Evolutionary conservation across 2,888 invertebrate genomes (phyloP).

Genomic region (Campaea margaritaria): DNA sequence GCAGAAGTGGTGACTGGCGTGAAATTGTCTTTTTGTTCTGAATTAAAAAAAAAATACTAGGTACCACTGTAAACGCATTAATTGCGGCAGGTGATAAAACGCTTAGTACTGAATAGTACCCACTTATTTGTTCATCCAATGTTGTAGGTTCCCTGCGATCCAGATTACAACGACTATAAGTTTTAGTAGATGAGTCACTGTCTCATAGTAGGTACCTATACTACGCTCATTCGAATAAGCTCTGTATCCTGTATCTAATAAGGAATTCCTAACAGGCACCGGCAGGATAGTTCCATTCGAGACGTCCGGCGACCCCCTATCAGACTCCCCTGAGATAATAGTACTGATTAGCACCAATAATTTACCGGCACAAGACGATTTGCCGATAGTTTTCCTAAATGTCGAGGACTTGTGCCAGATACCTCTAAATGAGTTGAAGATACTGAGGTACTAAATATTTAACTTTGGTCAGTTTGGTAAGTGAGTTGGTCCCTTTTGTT

Average conservation of each 20-base stretch:
- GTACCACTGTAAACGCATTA: no score
- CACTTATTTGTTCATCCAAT: no score
- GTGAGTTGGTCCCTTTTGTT: conserved; percentile 13
- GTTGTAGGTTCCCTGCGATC: no score
- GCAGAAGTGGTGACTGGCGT: no score
- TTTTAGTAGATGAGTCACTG: conserved; percentile 3
- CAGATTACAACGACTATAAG: no score
- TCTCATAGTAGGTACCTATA: conserved; percentile 7
- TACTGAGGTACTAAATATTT: conserved; percentile 54
- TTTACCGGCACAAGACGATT: conserved; percentile 72
- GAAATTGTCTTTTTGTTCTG: no score
- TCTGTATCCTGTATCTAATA: conserved; percentile 33
- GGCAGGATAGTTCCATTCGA: conserved; percentile 67
- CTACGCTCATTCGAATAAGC: conserved; percentile 1
- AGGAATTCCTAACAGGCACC: conserved; percentile 54
- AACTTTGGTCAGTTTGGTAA: conserved; percentile 24
- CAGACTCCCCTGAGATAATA: conserved; percentile 64
- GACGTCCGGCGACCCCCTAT: conserved; percentile 54
- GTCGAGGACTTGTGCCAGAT: conserved; percentile 60
- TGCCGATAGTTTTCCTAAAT: conserved; percentile 70
- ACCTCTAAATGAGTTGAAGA: conserved; percentile 60
- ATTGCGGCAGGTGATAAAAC: no score
- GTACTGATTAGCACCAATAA: conserved; percentile 65
- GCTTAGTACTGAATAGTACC: no score
- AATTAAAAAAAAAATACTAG: no score